phyloP scores from a whole-genome alignment of 1,140 invertebrate species.

The Drosophila melanogaster region Release_6_plus_ISO1_MT NT_033779.5:5910501-5911000 shows the following conservation, averaged over 20 bases:
- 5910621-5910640: conserved; percentile 98
- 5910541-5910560: conserved; percentile 94
- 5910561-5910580: conserved; percentile 99
- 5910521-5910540: conserved; percentile 94
- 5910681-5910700: conserved; percentile 98
- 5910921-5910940: conserved; percentile 99
- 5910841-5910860: conserved; percentile 97
- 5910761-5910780: conserved; percentile 96
- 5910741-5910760: conserved; percentile 96
- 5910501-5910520: conserved; percentile 53
- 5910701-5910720: conserved; percentile 95
- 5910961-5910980: conserved; percentile 97
- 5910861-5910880: conserved; percentile 97
- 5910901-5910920: conserved; percentile 99
- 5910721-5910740: conserved; percentile 97
- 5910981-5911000: conserved; percentile 97
- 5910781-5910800: too few species aligned
- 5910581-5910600: conserved; percentile 96
- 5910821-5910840: conserved; percentile 94
- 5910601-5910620: conserved; percentile 97
- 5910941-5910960: conserved; percentile 97
- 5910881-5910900: conserved; percentile 97
- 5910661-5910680: conserved; percentile 96
- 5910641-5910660: conserved; percentile 97
- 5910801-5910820: not conserved